Percentiles rank a stretch among this genome's conserved stretches.
Evolutionary conservation across 2,113 vertebrate genomes (phyloP).

Genomic region (Cinclus mexicanus): DNA sequence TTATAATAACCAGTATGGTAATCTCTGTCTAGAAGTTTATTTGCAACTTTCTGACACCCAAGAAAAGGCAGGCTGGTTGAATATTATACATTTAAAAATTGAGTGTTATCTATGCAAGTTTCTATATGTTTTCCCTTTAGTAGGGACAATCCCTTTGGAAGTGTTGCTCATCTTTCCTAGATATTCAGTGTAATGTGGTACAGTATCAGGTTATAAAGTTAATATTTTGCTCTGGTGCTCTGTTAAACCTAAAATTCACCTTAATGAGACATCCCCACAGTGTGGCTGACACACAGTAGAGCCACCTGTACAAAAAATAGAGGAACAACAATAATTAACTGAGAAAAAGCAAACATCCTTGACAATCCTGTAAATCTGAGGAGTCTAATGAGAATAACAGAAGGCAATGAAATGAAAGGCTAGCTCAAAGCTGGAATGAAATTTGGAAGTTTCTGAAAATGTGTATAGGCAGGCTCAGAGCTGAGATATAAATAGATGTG

Average conservation of each 20-base stretch:
- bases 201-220: neutral
- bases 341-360: neutral
- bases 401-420: neutral
- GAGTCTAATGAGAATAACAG: neutral
- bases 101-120: neutral
- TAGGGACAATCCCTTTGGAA: neutral
- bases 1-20: neutral
- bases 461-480: neutral
- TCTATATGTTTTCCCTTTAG: neutral
- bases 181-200: neutral
- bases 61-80: neutral
- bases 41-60: neutral
- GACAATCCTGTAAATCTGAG: neutral
- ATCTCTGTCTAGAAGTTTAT: neutral
- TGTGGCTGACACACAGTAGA: neutral
- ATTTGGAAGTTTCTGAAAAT: neutral
- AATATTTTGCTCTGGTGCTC: neutral
- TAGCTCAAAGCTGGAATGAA: neutral
- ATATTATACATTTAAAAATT: neutral
- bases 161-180: neutral
- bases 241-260: neutral
- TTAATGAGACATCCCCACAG: neutral
- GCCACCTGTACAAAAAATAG: neutral
- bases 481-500: conserved; percentile 6
- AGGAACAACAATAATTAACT: neutral